Evolutionary conservation across 2,797 vertebrate species (phyloP).

Genomic region (Peromyscus melanophrys): DNA sequence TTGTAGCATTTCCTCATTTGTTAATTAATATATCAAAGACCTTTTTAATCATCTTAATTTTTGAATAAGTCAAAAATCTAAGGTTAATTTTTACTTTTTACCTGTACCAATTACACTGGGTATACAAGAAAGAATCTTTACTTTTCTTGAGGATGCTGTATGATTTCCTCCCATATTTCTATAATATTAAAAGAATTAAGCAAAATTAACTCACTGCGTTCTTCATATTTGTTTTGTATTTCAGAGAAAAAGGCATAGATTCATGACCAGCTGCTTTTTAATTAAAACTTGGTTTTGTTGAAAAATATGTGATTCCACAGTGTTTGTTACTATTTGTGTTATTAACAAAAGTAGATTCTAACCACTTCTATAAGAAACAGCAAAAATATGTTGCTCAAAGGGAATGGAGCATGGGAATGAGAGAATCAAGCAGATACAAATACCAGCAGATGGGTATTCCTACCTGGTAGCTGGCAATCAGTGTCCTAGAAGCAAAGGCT

Average conservation of each 20-base stretch:
- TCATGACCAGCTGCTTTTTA: slow-evolving; percentile 10
- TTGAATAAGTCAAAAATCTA: not conserved
- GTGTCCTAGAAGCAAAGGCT: slow-evolving; percentile 71
- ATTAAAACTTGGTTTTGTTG: slow-evolving; percentile 70
- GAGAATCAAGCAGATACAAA: slow-evolving; percentile 67
- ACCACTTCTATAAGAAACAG: not conserved
- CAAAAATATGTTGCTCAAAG: slow-evolving; percentile 1
- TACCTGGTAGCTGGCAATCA: slow-evolving; percentile 70
- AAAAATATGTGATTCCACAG: not conserved
- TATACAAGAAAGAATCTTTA: not conserved
- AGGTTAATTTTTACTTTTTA: not conserved
- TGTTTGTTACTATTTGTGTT: slow-evolving; percentile 63
- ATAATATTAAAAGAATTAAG: slow-evolving; percentile 26
- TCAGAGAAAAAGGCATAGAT: not conserved
- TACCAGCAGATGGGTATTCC: slow-evolving; percentile 71
- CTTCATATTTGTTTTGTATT: slow-evolving; percentile 10
- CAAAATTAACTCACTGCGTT: not conserved
- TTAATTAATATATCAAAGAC: slow-evolving; percentile 15
- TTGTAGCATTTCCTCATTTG: not conserved
- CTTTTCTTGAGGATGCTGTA: not conserved
- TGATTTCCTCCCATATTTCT: slow-evolving; percentile 19
- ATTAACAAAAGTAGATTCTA: slow-evolving; percentile 23
- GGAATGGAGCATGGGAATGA: not conserved
- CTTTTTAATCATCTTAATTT: not conserved
- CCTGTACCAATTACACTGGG: not conserved